These are phyloP conservation scores for Tachuris rubrigastra DNA, from an alignment of 2,113 vertebrate species.

Conservation along the genomic window DNA sequence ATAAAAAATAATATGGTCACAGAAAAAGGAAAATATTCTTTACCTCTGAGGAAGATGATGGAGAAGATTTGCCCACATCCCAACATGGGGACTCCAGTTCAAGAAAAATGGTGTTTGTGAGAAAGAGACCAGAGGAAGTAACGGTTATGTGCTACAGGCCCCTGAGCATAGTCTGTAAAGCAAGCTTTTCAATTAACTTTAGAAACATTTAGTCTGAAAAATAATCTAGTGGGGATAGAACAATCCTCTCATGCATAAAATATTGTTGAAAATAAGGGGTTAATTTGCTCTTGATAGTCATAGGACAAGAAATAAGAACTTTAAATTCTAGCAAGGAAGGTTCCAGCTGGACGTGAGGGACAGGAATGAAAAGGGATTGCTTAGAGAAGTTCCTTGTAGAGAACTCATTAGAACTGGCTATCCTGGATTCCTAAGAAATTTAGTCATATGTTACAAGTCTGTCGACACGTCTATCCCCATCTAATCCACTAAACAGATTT, in stretches of 20 bases:
- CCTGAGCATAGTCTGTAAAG: not conserved
- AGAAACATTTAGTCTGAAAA: not conserved
- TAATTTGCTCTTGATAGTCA: not conserved
- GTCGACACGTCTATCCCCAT: not conserved
- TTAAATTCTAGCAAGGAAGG: not conserved
- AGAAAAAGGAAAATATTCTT: not conserved
- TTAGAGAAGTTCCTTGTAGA: not conserved
- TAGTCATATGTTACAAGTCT: not conserved
- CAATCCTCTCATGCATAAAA: not conserved
- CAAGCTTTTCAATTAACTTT: not conserved
- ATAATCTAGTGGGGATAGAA: not conserved
- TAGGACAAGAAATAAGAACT: not conserved
- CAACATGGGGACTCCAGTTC: not conserved
- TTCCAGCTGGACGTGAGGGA: not conserved
- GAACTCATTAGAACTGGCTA: not conserved
- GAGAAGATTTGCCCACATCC: not conserved
- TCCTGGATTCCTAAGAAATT: not conserved
- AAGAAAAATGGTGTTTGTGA: not conserved
- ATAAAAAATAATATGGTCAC: not conserved
- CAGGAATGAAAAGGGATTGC: not conserved
- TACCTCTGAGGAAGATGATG: not conserved
- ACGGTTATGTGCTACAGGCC: not conserved
- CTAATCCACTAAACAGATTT: not conserved
- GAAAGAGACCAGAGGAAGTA: not conserved
- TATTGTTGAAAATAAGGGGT: not conserved